Percentiles rank a stretch among this genome's conserved stretches.
Evolutionary conservation across 2,797 vertebrate species (phyloP).

Genomic region (Halcyon badia): DNA sequence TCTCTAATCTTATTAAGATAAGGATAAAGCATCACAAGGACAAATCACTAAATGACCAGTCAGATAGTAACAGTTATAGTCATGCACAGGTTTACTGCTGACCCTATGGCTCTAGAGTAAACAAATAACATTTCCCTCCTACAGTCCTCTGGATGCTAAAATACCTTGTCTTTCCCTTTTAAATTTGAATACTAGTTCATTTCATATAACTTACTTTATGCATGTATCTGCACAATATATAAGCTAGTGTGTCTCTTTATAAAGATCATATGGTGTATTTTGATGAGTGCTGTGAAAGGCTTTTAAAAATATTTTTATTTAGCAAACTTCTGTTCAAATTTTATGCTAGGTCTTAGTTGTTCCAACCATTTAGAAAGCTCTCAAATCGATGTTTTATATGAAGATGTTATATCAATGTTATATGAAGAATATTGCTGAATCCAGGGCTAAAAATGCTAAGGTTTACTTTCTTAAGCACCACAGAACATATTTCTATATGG

Average conservation of each 20-base stretch:
- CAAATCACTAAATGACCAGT: not conserved
- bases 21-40: not conserved
- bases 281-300: not conserved
- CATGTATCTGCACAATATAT: not conserved
- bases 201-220: not conserved
- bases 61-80: not conserved
- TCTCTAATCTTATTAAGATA: not conserved
- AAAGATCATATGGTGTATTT: not conserved
- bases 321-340: not conserved
- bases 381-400: not conserved
- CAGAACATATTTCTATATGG: not conserved
- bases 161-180: not conserved
- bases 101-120: not conserved
- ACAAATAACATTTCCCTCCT: not conserved
- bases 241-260: not conserved
- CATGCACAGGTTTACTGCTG: not conserved
- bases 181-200: not conserved
- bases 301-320: not conserved
- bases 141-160: not conserved
- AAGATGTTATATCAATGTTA: not conserved
- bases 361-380: not conserved
- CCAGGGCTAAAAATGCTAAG: not conserved
- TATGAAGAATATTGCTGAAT: not conserved
- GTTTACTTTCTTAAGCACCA: not conserved
- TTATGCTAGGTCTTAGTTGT: not conserved